phyloP scores from a whole-genome alignment of 2,113 vertebrate genomes.

The Muntiacus muntjak region DNA sequence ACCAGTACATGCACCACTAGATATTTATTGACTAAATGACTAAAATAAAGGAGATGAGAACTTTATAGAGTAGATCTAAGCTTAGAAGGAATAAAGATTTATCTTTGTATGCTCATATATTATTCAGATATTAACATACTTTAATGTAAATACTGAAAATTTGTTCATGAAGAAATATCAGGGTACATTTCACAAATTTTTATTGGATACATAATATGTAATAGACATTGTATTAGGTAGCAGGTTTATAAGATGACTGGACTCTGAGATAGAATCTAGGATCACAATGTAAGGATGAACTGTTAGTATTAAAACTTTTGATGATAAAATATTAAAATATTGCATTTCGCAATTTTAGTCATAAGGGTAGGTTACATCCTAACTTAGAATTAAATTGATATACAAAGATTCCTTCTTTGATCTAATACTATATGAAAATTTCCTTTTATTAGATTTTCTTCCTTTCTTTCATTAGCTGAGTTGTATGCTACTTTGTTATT shows the following conservation, averaged over 20 bases:
- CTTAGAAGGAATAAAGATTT: background rate
- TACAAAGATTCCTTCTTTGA: background rate
- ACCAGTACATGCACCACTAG: background rate
- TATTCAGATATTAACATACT: background rate
- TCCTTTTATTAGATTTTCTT: slow-evolving; percentile 12
- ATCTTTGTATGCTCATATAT: background rate
- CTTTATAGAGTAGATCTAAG: background rate
- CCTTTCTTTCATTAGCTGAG: background rate
- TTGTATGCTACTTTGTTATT: slow-evolving; percentile 8
- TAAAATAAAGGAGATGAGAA: background rate
- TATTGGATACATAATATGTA: background rate
- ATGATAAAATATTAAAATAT: background rate
- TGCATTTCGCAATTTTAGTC: background rate
- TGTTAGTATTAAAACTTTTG: slow-evolving; percentile 9
- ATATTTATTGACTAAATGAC: background rate
- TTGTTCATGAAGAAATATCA: background rate
- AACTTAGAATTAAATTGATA: background rate
- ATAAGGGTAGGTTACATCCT: background rate
- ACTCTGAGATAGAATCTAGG: background rate
- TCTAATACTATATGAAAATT: background rate
- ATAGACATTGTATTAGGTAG: background rate
- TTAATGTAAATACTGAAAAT: background rate
- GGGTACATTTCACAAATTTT: background rate
- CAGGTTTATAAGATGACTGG: background rate
- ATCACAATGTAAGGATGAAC: background rate